Evolutionary conservation across 2,113 vertebrate genomes (phyloP), one percentile per base, ranked within the genome.

Genomic region (Urocynchramus pylzowi): DNA sequence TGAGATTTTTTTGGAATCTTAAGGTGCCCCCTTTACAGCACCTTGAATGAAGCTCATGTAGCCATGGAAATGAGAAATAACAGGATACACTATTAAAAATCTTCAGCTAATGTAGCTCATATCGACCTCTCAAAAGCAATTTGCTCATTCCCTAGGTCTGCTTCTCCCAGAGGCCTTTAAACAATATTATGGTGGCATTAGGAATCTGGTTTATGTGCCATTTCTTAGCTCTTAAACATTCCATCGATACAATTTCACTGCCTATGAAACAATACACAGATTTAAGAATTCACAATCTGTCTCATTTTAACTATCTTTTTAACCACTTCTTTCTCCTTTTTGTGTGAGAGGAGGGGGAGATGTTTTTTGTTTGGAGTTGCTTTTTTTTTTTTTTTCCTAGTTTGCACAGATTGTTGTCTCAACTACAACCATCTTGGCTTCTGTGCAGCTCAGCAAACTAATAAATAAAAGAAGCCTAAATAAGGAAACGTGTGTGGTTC

Each of bases 381-480:
- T 4, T 35, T 27, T n/a, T 7, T 5, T 73, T 41, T 18, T 6
- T 4, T 68, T 30, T 27, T 47, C 10, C 11, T 31, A 19, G 20
- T 53, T 78, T 56, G 28, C 16, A 68, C 8, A 61, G 78, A n/a
- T 39, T 73, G 6, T 53, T 67, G 3, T 50, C 49, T 77, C 26
- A 61, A 16, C 44, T 73, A 45, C 28, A 87, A 67, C 54, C 11
- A 74, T 67, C 8, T 77, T 77, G 23, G 13, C 7, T 65, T 95
- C 21, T 53, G 45, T 33, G 30, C 63, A 85, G 23, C 50, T 69
- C 13, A 80, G 44, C 13, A 86, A 84, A 64, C 31, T 89, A 89
- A 91, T 26, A 54, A 77, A 54, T 14, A 81, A 74, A 84, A 74
- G 57, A 91, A 84, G 10, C 33, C 64, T 90, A 92, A 94, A 86